Evolutionary conservation across 1,140 invertebrate species (phyloP).

Genomic region (Brachionus rotundiformis): DNA sequence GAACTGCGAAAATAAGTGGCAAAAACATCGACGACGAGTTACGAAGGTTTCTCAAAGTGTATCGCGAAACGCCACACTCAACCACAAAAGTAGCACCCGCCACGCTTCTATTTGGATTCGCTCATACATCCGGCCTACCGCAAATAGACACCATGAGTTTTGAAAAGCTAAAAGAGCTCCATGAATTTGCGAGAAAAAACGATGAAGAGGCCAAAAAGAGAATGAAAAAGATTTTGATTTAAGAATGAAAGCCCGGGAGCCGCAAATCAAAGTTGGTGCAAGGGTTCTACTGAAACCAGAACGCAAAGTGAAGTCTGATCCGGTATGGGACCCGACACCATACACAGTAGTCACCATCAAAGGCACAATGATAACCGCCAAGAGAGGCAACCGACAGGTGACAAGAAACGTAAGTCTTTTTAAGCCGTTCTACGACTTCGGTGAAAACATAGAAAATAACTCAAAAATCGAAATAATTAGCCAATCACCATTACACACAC

Average conservation of each 20-base stretch:
- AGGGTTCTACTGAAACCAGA: neutral
- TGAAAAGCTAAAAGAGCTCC: neutral
- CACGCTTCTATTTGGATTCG: neutral
- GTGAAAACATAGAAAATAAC: neutral
- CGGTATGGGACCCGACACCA: neutral
- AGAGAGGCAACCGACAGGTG: neutral
- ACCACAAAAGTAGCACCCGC: neutral
- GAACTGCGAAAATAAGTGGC: neutral
- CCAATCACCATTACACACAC: neutral
- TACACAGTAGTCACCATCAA: neutral
- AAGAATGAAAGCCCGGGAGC: neutral
- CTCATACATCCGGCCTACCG: neutral
- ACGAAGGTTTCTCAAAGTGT: neutral
- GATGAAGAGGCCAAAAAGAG: neutral
- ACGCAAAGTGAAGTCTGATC: neutral
- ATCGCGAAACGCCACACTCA: neutral
- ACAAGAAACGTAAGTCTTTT: conserved; percentile 4
- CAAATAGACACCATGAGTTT: neutral
- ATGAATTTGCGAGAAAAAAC: neutral
- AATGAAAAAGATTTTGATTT: neutral
- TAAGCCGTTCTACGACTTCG: neutral
- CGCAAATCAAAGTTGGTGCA: neutral
- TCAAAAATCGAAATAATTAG: neutral
- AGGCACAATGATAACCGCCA: neutral
- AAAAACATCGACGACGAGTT: neutral